Base-by-base conservation (phyloP, 2,113 vertebrate genomes). In the Pimephales promelas region DNA sequence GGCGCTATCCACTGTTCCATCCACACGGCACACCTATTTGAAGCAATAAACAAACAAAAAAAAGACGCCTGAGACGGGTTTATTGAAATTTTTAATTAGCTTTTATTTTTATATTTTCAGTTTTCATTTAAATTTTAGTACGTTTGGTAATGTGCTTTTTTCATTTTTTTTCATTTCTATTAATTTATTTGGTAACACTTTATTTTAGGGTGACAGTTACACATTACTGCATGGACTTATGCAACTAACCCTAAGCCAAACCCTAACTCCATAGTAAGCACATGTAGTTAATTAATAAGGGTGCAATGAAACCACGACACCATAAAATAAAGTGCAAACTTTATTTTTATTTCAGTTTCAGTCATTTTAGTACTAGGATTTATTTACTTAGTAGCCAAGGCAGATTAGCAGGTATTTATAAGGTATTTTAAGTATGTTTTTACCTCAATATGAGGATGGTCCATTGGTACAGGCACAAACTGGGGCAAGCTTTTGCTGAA, bases 401-500 rank as follows among this genome's bases (percentile, higher is more conserved):
- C 16, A 47, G 16, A 36, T 66, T 36, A 18, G 11, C 31, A 20
- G 34, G 28, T 13, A 62, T 16, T 36, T 6, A 64, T 34, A 36
- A n/a, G 3, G 20, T 18, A 13, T 36, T 18, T 45, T 40, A 0
- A 18, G 22, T 49, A n/a, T 0, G 9, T 24, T 40, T 40, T 22
- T 86, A 97, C 97, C 96, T 98, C 96, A 6, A 97, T 91, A 73
- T 98, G 96, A 13, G 93, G 92, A 79, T 98, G 96, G 13, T 98
- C 96, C 0, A 91, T 52, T 0, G 95, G 94, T 9, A 93, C 93
- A 0, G 90, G 89, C 31, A 94, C 91, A 89, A 94, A 98, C 85
- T 97, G 96, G 1, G 97, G 97, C 52, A 97, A 94, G 88, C 96
- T 97, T 90, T 98, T 97, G 93, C 96, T 98, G 90, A 98, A 98